Percentiles rank a stretch among this genome's conserved stretches.
These are phyloP conservation scores for Pteropus alecto DNA, from an alignment of 2,113 vertebrate genomes.

Conservation along the genomic window DNA sequence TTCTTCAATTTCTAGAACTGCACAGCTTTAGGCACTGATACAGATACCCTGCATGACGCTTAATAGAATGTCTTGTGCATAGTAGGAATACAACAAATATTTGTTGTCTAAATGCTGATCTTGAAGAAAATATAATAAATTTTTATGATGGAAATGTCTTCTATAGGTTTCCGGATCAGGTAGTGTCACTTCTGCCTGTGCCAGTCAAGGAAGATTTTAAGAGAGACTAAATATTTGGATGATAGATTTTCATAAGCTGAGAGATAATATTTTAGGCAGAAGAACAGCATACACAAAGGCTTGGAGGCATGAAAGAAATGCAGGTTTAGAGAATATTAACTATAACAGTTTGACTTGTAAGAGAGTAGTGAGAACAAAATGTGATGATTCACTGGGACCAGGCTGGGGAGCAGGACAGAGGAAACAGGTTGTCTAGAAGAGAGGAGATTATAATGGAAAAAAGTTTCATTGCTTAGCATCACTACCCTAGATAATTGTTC, in stretches of 20 bases:
- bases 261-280: not conserved
- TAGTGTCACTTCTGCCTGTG: not conserved
- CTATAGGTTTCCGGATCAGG: not conserved
- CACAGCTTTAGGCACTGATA: not conserved
- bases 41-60: not conserved
- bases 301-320: not conserved
- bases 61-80: not conserved
- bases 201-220: not conserved
- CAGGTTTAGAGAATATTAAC: not conserved
- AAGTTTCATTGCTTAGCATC: not conserved
- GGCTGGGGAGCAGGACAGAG: not conserved
- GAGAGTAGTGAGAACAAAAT: not conserved
- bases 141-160: not conserved
- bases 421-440: not conserved
- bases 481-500: not conserved
- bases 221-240: not conserved
- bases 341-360: not conserved
- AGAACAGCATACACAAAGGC: not conserved
- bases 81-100: not conserved
- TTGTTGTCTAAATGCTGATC: not conserved
- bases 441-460: not conserved
- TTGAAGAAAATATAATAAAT: not conserved
- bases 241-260: conserved; percentile 3
- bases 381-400: not conserved
- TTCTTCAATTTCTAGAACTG: not conserved